phyloP scores from a whole-genome alignment of 2,888 invertebrate genomes.

The Plusia festucae region DNA sequence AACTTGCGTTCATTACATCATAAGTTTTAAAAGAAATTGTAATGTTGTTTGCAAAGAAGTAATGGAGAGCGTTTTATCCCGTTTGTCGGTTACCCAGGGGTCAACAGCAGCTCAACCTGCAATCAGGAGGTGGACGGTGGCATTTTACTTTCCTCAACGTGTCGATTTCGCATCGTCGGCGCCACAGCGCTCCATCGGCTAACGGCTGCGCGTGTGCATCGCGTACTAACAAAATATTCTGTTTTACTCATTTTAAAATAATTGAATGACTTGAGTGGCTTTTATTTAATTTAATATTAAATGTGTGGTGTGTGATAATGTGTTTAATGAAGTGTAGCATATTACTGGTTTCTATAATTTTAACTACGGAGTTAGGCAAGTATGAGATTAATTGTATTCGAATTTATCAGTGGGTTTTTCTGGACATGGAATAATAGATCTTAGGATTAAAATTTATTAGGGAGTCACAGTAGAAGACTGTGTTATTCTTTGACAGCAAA shows the following conservation, averaged over 20 bases:
- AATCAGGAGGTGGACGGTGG: slow-evolving; percentile 28
- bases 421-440: background rate
- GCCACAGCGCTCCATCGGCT: slow-evolving; percentile 21
- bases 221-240: slow-evolving; percentile 16
- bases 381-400: slow-evolving; percentile 31
- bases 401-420: background rate
- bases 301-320: slow-evolving; percentile 65
- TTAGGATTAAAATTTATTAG: no score
- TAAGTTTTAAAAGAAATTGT: background rate
- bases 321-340: slow-evolving; percentile 67
- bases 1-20: background rate
- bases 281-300: slow-evolving; percentile 13
- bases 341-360: slow-evolving; percentile 63
- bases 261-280: slow-evolving; percentile 23
- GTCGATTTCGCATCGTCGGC: slow-evolving; percentile 46
- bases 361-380: slow-evolving; percentile 68
- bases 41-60: slow-evolving; percentile 1
- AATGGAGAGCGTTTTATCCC: slow-evolving; percentile 6
- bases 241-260: background rate
- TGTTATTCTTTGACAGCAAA: no score
- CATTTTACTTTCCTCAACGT: slow-evolving; percentile 56
- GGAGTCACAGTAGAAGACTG: no score
- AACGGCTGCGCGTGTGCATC: slow-evolving; percentile 29
- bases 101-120: slow-evolving; percentile 32
- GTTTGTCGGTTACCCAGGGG: slow-evolving; percentile 22